Percentiles rank a stretch among this genome's conserved stretches.
These are phyloP conservation scores for Lithophane semibrunnea DNA, from an alignment of 2,888 invertebrate genomes.

Conservation along the genomic window DNA sequence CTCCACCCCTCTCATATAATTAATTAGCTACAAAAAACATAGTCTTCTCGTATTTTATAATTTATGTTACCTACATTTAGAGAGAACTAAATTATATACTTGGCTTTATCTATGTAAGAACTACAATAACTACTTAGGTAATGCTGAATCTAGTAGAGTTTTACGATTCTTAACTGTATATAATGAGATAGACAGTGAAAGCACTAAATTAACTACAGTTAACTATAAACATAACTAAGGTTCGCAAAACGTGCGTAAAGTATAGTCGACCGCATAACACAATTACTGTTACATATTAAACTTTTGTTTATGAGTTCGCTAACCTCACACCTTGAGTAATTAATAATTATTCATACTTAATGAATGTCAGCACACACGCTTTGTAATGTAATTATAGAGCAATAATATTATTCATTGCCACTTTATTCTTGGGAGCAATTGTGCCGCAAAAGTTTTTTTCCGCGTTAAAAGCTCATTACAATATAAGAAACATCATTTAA, in stretches of 20 bases:
- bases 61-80: not conserved
- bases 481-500: conserved; percentile 34
- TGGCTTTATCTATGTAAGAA: too few species aligned
- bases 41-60: not conserved
- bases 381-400: conserved; percentile 61
- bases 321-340: conserved; percentile 56
- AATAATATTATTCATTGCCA: conserved; percentile 63
- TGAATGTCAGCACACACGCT: conserved; percentile 62
- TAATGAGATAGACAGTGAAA: conserved; percentile 21
- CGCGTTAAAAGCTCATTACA: conserved; percentile 28
- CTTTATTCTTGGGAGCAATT: conserved; percentile 45
- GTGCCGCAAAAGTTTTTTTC: conserved; percentile 35
- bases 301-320: conserved; percentile 60
- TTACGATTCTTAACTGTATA: conserved; percentile 16
- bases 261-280: conserved; percentile 41
- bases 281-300: conserved; percentile 48
- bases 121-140: not conserved
- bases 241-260: conserved; percentile 37
- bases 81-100: not conserved
- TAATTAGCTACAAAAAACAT: not conserved
- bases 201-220: conserved; percentile 33
- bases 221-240: conserved; percentile 30
- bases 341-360: conserved; percentile 62
- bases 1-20: not conserved
- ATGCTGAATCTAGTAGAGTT: not conserved